Percentiles rank a stretch among this genome's conserved stretches.
Evolutionary conservation across 2,888 invertebrate genomes (phyloP).

Genomic region (Phoenoteleia sp.): DNA sequence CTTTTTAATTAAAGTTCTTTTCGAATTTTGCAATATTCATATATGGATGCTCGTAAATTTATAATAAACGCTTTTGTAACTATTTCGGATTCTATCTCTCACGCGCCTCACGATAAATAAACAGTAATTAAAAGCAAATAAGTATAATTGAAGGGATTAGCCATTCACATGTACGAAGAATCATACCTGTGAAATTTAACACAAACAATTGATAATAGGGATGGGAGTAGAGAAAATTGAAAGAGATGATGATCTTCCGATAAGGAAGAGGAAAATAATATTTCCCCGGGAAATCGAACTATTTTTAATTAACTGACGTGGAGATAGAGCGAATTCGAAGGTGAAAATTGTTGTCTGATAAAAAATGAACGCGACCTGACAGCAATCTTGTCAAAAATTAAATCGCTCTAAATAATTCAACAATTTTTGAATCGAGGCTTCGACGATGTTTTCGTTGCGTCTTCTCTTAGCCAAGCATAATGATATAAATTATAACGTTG

Average conservation of each 20-base stretch:
- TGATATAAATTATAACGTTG: slow-evolving; percentile 53
- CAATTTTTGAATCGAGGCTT: slow-evolving; percentile 36
- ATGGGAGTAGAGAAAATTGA: background rate
- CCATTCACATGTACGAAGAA: background rate
- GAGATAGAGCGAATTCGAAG: background rate
- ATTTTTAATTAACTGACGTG: background rate
- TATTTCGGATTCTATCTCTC: no score
- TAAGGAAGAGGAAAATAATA: background rate
- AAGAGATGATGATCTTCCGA: background rate
- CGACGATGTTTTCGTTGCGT: slow-evolving; percentile 41
- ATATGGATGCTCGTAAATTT: no score
- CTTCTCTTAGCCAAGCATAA: slow-evolving; percentile 3
- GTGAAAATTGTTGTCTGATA: no score
- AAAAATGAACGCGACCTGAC: no score
- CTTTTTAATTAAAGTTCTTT: no score
- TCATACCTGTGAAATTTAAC: background rate
- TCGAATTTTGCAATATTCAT: no score
- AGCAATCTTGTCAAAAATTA: no score
- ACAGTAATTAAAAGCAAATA: background rate
- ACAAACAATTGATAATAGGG: slow-evolving; percentile 1
- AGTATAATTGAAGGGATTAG: background rate
- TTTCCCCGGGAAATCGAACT: background rate
- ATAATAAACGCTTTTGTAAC: no score
- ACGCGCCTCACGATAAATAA: no score
- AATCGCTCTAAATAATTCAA: no score